Base-by-base conservation (phyloP, 2,113 vertebrate genomes). In the Stigmatopora nigra region DNA sequence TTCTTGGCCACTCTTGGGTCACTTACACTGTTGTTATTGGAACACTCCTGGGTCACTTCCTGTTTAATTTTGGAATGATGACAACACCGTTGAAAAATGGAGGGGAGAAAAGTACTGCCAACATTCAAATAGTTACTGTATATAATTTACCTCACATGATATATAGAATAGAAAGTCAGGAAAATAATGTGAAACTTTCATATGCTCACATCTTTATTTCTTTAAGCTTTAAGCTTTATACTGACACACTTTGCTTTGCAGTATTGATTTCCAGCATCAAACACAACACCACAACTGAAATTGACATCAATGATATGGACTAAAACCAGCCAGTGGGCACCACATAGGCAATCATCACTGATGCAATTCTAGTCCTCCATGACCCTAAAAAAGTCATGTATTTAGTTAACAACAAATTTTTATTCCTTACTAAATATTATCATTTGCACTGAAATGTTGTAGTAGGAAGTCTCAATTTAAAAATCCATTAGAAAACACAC, bases 241-340 rank as follows among this genome's bases (percentile, higher is more conserved):
- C 8, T 64, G 61, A 44, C 68, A 62, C 51, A 57, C 47, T 59
- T 63, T 67, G 17, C 44, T 63, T 22, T 61, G 36, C n/a, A 31
- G 52, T 78, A 36, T 52, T 75, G 48, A 70, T 76, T 80, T 81
- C 79, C 77, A 51, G 15, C 61, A 19, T 66, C 48, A 15, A 44
- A 16, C 66, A 53, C 20, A 7, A 59, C 7, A 61, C 67, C 63
- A 62, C 49, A 10, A 56, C 38, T 45, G 9, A 4, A 53, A 56
- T 3, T 47, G 64, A 64, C 45, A 65, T 45, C 57, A 48, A 19
- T 19, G 2, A 53, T 25, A 13, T 65, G 58, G 71, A 65, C 55
- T 3, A 13, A 0, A 25, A 25, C 31, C 64, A 61, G 41, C 8
- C 8, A 46, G 5, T 52, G 45, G 19, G 8, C 48, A 31, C 48